Percentiles rank a stretch among this genome's conserved stretches.
phyloP scores from a whole-genome alignment of 1,140 invertebrate genomes.

The Papilio polyxenes region DNA sequence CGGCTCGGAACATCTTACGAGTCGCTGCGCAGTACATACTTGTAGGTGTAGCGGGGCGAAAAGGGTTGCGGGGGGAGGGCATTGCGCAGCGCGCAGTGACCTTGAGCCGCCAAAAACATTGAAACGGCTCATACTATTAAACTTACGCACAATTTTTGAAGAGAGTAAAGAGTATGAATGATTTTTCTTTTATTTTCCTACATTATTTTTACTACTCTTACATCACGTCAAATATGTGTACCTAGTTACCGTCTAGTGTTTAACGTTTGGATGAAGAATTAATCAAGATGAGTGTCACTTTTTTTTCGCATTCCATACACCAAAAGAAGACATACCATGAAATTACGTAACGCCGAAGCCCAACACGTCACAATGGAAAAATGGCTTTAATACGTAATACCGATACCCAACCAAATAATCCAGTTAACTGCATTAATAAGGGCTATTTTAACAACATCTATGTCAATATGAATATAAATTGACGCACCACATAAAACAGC shows the following conservation, averaged over 20 bases:
- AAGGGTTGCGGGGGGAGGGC: no score
- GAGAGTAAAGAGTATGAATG: constrained; percentile 7
- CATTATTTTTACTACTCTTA: neutral
- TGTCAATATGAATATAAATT: constrained; percentile 32
- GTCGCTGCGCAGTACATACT: no score
- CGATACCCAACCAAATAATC: constrained; percentile 30
- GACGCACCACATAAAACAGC: constrained; percentile 31
- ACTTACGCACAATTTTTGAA: constrained; percentile 13
- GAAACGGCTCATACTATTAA: neutral
- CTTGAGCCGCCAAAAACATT: no score
- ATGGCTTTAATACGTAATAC: constrained; percentile 28
- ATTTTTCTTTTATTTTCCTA: neutral
- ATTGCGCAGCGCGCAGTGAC: no score
- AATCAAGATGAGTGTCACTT: neutral
- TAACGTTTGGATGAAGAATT: neutral
- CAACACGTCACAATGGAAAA: constrained; percentile 34
- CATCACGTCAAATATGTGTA: neutral
- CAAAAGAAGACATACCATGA: constrained; percentile 19
- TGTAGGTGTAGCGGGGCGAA: no score
- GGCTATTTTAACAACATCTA: constrained; percentile 29
- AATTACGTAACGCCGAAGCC: constrained; percentile 32
- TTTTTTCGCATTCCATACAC: constrained; percentile 32
- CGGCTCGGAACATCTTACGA: no score
- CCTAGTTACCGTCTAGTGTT: neutral
- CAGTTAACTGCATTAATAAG: constrained; percentile 28